Base-by-base conservation (phyloP, 2,113 vertebrate species). In the Podarcis muralis region DNA sequence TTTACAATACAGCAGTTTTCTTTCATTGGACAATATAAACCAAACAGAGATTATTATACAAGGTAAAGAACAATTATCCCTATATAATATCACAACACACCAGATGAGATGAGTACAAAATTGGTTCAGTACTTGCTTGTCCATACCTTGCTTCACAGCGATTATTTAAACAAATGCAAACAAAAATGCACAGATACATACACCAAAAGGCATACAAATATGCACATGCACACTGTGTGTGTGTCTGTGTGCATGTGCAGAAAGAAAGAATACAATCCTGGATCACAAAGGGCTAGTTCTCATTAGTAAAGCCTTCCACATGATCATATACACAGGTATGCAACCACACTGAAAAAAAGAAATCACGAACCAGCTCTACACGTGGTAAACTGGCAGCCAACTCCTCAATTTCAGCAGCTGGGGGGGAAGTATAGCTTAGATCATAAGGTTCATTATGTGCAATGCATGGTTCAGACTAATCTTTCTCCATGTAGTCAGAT, bases 111-210 rank as follows among this genome's bases (percentile, higher is more conserved):
- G 88, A 85, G 75, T 83, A 93, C 80, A 92, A 18, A 62, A 27
- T 90, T 82, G 94, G 90, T 76, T 92, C 62, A 92, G 83, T 1
- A 72, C 84, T 94, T 88, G 78, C 93, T 90, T 94, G 93, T 83
- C 76, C 81, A 89, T 7, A 92, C 87, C 89, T 85, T 85, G 84
- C 71, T 81, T 93, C 90, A 59, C 78, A 84, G 86, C 83, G 35
- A 40, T 92, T 86, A 65, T 1, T 62, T 65, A 87, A 92, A 89
- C 62, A 62, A 91, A 93, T 78, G 6, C 5, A 32, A 79, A 89
- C 78, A 79, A 15, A 40, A 74, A 94, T 88, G 95, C 87, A 32
- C 66, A 74, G 66, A n/a, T 85, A 93, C 87, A 84, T 91, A 89
- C 57, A 91, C 74, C 43, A n/a, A 90, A 20, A 83, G 16, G 62